Evolutionary conservation across 2,113 vertebrate genomes (phyloP), one percentile per base, ranked within the genome.

Genomic region (Myiozetetes cayanensis): DNA sequence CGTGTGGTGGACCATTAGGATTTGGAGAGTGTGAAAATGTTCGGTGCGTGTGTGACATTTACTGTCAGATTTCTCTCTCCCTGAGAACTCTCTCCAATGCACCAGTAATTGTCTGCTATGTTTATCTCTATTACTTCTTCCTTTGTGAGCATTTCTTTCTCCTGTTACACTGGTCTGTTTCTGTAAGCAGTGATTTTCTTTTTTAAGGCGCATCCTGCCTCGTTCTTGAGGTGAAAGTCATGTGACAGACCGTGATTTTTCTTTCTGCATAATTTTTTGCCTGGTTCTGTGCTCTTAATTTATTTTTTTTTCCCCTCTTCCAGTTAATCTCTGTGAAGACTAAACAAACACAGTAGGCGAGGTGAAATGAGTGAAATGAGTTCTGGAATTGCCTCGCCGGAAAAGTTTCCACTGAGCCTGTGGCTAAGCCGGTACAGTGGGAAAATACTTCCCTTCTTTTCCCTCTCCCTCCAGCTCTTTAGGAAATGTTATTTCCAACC

Each of bases 141-240:
- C 23, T 35, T 19, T 0, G 0, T 28, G 20, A 47, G 13, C 19
- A 3, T 6, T 28, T 23, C 20, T 49, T 68, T 9, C 31, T 8
- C 20, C 8, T 77, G 65, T 86, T 76, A 10, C 50, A 6, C 31
- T 66, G 23, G 13, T 49, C 15, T 93, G 23, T 81, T 78, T 63
- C 30, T 58, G 2, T 46, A 52, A 63, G 12, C 9, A 47, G 4
- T 1, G 6, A 18, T 30, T 33, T 41, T 52, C 15, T 28, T 75
- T n/a, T 37, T 30, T 4, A 46, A 67, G 52, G 5, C 43, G 23
- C 5, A 1, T 63, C n/a, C 6, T 46, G 15, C 23, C 20, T 73
- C 58, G 11, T 44, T 9, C 59, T 66, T 58, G 33, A 47, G n/a
- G 52, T 37, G 12, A 11, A 79, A 73, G 14, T 75, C n/a, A 11